Evolutionary conservation across 2,888 invertebrate genomes (phyloP).

Genomic region (Halictus quadricinctus): DNA sequence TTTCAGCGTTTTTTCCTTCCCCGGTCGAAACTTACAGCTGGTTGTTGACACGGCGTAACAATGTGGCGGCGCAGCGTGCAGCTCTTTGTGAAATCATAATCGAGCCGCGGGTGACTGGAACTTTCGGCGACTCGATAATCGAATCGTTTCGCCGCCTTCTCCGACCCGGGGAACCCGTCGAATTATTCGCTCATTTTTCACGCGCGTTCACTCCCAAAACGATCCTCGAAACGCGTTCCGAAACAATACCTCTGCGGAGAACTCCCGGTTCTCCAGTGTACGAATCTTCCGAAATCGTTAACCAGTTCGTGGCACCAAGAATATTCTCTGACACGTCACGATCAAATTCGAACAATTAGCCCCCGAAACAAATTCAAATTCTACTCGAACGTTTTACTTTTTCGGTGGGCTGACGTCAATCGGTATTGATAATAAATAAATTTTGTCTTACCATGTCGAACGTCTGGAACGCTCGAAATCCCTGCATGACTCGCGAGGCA

Average conservation of each 20-base stretch:
- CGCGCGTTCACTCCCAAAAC: not conserved
- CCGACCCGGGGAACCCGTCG: not conserved
- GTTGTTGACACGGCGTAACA: constrained; percentile 62
- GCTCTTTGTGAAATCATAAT: constrained; percentile 73
- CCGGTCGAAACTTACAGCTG: constrained; percentile 69
- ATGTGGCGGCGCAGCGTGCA: constrained; percentile 68
- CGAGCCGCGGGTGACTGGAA: constrained; percentile 66
- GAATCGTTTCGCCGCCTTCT: constrained; percentile 28
- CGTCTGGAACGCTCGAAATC: not conserved
- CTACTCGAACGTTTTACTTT: not conserved
- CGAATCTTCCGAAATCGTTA: not conserved
- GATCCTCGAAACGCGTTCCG: not conserved
- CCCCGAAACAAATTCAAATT: not conserved
- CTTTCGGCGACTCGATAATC: constrained; percentile 61
- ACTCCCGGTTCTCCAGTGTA: not conserved
- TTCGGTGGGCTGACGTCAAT: constrained; percentile 10
- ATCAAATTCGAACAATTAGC: not conserved
- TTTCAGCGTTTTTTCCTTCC: not conserved
- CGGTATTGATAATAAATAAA: not conserved
- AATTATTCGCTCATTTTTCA: constrained; percentile 3
- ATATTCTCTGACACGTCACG: not conserved
- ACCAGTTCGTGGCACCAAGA: not conserved
- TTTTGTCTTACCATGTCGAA: not conserved
- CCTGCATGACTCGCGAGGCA: constrained; percentile 1
- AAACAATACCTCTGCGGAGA: not conserved